Evolutionary conservation across 2,797 vertebrate species (phyloP).

Genomic region (Esox lucius): DNA sequence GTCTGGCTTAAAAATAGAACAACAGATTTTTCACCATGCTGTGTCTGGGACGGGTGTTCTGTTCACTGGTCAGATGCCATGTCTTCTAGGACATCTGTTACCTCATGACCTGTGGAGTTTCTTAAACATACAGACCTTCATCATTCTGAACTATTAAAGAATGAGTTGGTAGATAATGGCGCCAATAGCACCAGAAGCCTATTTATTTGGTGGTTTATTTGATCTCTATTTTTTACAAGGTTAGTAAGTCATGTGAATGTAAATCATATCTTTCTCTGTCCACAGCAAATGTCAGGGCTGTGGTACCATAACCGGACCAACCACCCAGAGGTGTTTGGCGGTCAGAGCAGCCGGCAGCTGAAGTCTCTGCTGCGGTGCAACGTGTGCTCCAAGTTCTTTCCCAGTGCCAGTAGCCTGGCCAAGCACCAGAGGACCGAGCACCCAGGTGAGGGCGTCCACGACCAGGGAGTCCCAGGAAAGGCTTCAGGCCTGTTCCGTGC

Average conservation of each 20-base stretch:
- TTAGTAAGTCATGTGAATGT: no score
- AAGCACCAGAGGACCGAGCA: slow-evolving; percentile 81
- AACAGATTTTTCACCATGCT: no score
- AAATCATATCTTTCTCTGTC: slow-evolving; percentile 27
- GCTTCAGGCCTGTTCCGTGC: background rate
- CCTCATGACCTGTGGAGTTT: no score
- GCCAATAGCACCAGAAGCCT: no score
- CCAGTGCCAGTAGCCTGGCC: slow-evolving; percentile 73
- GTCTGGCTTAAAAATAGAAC: no score
- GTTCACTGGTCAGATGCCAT: no score
- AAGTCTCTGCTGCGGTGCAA: slow-evolving; percentile 80
- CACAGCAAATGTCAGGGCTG: slow-evolving; percentile 87
- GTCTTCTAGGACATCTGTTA: no score
- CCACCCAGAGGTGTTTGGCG: slow-evolving; percentile 83
- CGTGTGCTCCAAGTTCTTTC: slow-evolving; percentile 83
- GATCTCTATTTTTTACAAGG: no score
- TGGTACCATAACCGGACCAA: slow-evolving; percentile 92
- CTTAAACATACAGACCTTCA: background rate
- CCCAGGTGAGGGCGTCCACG: slow-evolving; percentile 65
- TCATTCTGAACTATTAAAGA: background rate
- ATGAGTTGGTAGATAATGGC: background rate
- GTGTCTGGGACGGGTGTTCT: no score
- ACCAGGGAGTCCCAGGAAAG: background rate
- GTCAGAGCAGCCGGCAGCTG: slow-evolving; percentile 78
- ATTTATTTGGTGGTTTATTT: no score